phyloP scores from a whole-genome alignment of 2,888 invertebrate species.

The Chrysomela aeneicollis region DNA sequence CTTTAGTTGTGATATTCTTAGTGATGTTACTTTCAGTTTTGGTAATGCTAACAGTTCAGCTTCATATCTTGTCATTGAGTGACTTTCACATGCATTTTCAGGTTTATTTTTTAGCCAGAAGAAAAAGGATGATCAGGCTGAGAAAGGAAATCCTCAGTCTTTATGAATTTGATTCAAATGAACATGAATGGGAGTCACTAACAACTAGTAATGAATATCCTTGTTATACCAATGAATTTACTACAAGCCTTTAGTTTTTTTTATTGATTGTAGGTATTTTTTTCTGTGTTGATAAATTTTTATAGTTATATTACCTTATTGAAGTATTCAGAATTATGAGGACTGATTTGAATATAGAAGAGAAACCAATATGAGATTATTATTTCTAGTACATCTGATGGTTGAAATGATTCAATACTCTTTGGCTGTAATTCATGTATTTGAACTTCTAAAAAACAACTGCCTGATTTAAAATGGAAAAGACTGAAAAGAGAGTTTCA shows the following conservation, averaged over 20 bases:
- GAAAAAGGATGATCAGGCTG: conserved; percentile 66
- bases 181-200: conserved; percentile 73
- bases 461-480: too few relatives aligned
- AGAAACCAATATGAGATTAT: not conserved
- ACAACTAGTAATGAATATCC: conserved; percentile 57
- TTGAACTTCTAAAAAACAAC: too few relatives aligned
- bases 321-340: not conserved
- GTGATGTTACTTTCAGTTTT: conserved; percentile 57
- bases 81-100: conserved; percentile 46
- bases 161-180: conserved; percentile 75
- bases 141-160: conserved; percentile 71
- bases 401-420: too few relatives aligned
- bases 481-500: too few relatives aligned
- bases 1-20: conserved; percentile 57
- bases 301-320: not conserved
- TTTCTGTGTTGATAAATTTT: not conserved
- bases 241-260: not conserved
- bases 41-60: conserved; percentile 43
- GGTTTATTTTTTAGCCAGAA: conserved; percentile 65
- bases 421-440: too few relatives aligned
- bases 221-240: conserved; percentile 46
- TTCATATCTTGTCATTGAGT: not conserved
- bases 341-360: not conserved
- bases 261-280: not conserved
- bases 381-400: too few relatives aligned